These are phyloP conservation scores for Actinopyga echinites DNA, from an alignment of 53 echinoderm and acorn worm genomes.

Conservation along the genomic window DNA sequence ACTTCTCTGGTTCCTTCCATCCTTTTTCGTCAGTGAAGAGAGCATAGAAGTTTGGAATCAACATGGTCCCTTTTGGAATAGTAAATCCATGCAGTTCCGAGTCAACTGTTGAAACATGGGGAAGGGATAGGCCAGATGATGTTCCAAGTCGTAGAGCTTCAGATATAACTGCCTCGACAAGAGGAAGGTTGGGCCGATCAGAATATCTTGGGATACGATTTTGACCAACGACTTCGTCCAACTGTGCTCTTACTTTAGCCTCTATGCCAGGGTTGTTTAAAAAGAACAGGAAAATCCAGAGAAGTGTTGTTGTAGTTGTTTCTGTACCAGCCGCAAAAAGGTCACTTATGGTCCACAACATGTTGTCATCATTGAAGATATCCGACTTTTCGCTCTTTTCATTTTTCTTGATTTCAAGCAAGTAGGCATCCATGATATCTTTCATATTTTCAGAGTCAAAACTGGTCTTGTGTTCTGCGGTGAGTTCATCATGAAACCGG, in stretches of 20 bases:
- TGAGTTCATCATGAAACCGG: background rate
- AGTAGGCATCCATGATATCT: conserved; percentile 28
- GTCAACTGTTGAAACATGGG: conserved; percentile 6
- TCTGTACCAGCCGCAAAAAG: conserved; percentile 36
- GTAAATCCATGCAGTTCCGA: background rate
- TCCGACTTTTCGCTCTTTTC: background rate
- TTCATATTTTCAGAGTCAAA: background rate
- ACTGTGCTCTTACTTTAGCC: background rate
- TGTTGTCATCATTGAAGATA: conserved; percentile 25
- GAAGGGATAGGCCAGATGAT: background rate
- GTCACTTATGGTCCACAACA: conserved; percentile 24
- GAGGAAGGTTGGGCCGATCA: conserved; percentile 21
- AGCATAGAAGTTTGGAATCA: background rate
- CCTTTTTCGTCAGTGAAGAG: background rate
- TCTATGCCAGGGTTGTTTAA: conserved; percentile 2
- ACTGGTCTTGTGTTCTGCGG: background rate
- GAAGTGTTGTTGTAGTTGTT: conserved; percentile 16
- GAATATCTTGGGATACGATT: conserved; percentile 1
- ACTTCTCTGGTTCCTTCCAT: conserved; percentile 4
- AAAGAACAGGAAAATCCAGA: conserved; percentile 20
- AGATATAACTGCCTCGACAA: conserved; percentile 12
- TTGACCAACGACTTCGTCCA: conserved; percentile 9
- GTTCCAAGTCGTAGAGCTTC: conserved; percentile 32
- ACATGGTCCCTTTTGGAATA: conserved; percentile 16
- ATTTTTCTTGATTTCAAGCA: conserved; percentile 25